These are phyloP conservation scores for Platysteira castanea DNA, from an alignment of 2,113 vertebrate species.

Conservation along the genomic window DNA sequence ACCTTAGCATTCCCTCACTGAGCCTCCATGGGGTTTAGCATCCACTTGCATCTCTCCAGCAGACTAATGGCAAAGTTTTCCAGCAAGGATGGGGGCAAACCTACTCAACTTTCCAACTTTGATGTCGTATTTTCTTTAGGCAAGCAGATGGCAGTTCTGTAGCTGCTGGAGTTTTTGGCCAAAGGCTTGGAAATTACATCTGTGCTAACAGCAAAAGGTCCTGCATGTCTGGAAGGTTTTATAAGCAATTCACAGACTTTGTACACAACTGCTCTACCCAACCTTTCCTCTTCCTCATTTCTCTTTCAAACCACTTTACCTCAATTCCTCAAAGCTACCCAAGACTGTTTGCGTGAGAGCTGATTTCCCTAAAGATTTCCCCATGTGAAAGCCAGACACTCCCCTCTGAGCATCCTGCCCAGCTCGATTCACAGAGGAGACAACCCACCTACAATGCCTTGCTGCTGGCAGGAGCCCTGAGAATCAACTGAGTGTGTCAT, in stretches of 20 bases:
- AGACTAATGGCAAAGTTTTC: not conserved
- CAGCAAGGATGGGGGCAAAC: not conserved
- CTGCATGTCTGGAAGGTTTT: not conserved
- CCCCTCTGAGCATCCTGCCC: not conserved
- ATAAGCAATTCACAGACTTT: not conserved
- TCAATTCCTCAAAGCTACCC: not conserved
- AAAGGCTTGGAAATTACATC: not conserved
- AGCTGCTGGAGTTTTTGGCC: not conserved
- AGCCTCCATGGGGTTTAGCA: not conserved
- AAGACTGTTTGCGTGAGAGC: not conserved
- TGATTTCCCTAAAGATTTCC: not conserved
- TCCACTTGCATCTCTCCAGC: not conserved
- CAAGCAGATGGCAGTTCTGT: not conserved
- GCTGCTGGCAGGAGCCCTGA: not conserved
- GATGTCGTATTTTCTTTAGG: not conserved
- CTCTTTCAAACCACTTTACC: not conserved
- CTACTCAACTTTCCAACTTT: not conserved
- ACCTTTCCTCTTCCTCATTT: not conserved
- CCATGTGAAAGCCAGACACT: not conserved
- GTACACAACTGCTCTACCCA: not conserved
- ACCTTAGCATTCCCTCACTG: not conserved
- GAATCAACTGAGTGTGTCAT: not conserved
- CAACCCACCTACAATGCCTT: not conserved
- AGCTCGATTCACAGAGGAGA: rapidly evolving
- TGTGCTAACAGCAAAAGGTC: not conserved